Evolutionary conservation across 2,113 vertebrate genomes (phyloP).

Genomic region (Romanogobio albipinnatus): DNA sequence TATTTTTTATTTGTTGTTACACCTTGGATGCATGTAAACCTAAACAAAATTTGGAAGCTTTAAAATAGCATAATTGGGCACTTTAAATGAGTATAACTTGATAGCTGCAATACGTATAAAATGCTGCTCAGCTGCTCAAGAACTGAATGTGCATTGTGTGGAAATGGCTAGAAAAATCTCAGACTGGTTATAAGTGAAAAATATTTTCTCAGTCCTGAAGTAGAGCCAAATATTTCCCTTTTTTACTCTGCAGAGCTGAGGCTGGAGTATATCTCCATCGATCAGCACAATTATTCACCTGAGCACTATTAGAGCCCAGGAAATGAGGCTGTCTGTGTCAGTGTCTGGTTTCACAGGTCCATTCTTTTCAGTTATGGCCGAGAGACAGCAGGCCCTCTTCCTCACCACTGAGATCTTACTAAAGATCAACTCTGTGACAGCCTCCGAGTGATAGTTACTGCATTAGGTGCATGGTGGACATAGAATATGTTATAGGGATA

Average conservation of each 20-base stretch:
- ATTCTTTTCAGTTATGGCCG: slow-evolving; percentile 49
- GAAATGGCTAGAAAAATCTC: background rate
- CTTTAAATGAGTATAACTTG: background rate
- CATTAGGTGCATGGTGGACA: background rate
- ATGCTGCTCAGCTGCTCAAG: background rate
- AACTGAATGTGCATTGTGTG: background rate
- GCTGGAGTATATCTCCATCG: slow-evolving; percentile 42
- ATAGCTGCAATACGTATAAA: background rate
- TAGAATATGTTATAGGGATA: background rate
- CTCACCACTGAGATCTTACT: slow-evolving; percentile 28
- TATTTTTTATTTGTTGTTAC: no score
- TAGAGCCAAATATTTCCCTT: slow-evolving; percentile 40
- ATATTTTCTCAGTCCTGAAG: background rate
- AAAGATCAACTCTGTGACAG: slow-evolving; percentile 12
- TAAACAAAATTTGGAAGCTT: no score
- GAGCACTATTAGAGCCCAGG: slow-evolving; percentile 36
- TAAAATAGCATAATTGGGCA: background rate
- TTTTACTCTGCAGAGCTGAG: slow-evolving; percentile 24
- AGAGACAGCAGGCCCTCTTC: slow-evolving; percentile 33
- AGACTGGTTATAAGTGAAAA: slow-evolving; percentile 15
- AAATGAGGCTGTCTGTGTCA: slow-evolving; percentile 45
- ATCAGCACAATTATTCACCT: slow-evolving; percentile 59
- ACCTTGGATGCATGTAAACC: no score
- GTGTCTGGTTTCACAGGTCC: slow-evolving; percentile 23
- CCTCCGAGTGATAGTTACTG: background rate